Evolutionary conservation across 2,113 vertebrate species (phyloP).

Genomic region (Bambusicola thoracicus): DNA sequence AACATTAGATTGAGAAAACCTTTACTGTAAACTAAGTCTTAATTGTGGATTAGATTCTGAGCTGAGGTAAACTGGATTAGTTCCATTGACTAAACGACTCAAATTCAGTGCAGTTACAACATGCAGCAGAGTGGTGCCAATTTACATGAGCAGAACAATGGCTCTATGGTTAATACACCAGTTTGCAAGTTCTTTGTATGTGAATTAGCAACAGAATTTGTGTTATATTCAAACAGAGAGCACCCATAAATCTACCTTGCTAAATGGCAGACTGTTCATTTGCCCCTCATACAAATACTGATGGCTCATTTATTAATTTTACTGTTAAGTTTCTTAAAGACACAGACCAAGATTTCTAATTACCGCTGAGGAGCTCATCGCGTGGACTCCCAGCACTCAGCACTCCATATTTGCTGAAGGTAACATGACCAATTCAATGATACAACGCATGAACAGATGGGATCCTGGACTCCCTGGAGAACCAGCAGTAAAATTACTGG

Average conservation of each 20-base stretch:
- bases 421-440: neutral
- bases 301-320: neutral
- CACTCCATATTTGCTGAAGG: neutral
- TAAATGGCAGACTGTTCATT: neutral
- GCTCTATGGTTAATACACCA: neutral
- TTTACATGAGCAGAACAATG: neutral
- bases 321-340: neutral
- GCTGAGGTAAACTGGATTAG: constrained; percentile 31
- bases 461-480: neutral
- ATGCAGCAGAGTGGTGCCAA: neutral
- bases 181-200: neutral
- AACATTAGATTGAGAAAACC: constrained; percentile 25
- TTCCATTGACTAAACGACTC: neutral
- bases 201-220: neutral
- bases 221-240: neutral
- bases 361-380: neutral
- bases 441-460: neutral
- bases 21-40: neutral
- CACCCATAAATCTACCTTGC: neutral
- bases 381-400: neutral
- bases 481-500: neutral
- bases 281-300: neutral
- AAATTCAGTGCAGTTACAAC: neutral
- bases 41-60: neutral
- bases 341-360: neutral